Conservation (phyloP, 30 jellyfish, hydroid and myxozoan species). For the Aurelia sp. region DNA sequence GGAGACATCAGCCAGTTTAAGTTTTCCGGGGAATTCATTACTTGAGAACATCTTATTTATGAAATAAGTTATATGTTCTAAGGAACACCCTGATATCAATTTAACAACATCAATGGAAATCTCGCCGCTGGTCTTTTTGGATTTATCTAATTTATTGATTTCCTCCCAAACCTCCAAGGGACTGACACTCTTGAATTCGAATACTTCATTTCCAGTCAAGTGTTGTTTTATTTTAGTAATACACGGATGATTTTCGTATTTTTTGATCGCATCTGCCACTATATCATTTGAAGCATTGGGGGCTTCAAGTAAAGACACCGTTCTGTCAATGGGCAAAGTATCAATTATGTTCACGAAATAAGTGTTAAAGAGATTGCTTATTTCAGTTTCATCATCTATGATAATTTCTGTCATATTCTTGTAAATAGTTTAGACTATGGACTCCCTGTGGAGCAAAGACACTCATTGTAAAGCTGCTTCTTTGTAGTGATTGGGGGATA, state of each 20-base stretch:
- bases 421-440: too few species aligned
- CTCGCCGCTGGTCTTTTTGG: constrained; percentile 3
- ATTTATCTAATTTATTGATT: background rate
- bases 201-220: background rate
- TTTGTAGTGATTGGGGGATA: too few species aligned
- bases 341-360: constrained; percentile 30
- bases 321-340: background rate
- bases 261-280: background rate
- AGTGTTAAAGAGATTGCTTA: constrained; percentile 2
- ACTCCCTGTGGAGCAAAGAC: too few species aligned
- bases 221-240: background rate
- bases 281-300: background rate
- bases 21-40: too few species aligned
- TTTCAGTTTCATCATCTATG: constrained; percentile 8
- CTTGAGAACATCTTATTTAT: background rate
- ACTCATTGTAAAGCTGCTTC: too few species aligned
- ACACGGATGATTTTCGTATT: background rate
- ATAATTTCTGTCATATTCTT: too few species aligned
- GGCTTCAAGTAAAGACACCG: background rate
- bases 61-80: background rate
- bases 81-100: constrained; percentile 2
- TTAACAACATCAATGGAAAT: background rate
- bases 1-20: background rate
- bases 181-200: background rate
- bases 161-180: constrained; percentile 1